phyloP scores from a whole-genome alignment of 92 coral and sea anemone species.

The Parazoanthus atlanticus region DNA sequence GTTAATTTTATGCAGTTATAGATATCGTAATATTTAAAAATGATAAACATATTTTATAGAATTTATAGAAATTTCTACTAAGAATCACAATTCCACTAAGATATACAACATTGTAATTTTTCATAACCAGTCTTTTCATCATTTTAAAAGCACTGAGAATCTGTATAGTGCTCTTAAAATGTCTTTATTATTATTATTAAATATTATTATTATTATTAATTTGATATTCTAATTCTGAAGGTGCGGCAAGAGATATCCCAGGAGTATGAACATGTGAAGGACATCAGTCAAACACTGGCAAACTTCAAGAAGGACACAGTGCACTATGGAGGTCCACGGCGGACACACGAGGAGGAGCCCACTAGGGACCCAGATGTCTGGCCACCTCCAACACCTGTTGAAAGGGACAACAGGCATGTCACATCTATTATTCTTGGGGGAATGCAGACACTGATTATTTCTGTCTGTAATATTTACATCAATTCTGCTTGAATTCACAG shows the following conservation, averaged over 20 bases:
- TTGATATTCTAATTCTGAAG: conserved; percentile 38
- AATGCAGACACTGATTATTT: not conserved
- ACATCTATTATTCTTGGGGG: not conserved
- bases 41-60: no score
- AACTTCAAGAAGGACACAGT: conserved; percentile 97
- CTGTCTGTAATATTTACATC: no score
- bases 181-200: no score
- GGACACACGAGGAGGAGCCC: conserved; percentile 83
- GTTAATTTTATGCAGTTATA: no score
- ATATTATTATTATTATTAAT: not conserved
- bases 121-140: no score
- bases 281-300: conserved; percentile 93
- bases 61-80: no score
- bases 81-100: no score
- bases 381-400: conserved; percentile 99
- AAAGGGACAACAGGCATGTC: conserved; percentile 86
- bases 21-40: no score
- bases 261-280: conserved; percentile 98
- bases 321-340: conserved; percentile 86
- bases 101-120: no score
- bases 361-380: conserved; percentile 99
- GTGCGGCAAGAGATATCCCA: conserved; percentile 92
- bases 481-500: no score
- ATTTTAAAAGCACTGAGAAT: no score
- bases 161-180: no score